phyloP scores from a whole-genome alignment of 2,888 invertebrate genomes.

The Callinectes sapidus region DNA sequence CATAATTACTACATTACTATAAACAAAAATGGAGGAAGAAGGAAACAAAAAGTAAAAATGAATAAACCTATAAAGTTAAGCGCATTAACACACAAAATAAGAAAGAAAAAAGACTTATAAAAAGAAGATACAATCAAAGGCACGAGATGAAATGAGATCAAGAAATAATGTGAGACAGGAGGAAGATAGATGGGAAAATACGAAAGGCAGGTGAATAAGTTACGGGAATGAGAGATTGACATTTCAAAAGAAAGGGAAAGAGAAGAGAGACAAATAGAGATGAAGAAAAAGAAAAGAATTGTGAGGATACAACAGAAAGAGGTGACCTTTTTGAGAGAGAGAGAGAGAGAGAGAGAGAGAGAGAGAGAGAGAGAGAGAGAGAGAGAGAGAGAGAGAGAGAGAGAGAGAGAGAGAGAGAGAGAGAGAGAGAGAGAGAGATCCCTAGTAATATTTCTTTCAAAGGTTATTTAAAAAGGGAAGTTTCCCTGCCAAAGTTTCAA shows the following conservation, averaged over 20 bases:
- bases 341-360: conserved; percentile 38
- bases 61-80: not conserved
- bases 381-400: not conserved
- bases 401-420: no score
- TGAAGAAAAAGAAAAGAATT: not conserved
- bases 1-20: not conserved
- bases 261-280: not conserved
- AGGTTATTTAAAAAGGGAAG: no score
- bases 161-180: not conserved
- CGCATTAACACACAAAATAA: not conserved
- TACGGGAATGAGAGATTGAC: not conserved
- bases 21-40: not conserved
- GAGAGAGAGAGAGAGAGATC: no score
- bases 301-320: not conserved
- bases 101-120: not conserved
- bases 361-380: conserved; percentile 44
- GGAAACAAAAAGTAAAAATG: not conserved
- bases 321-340: not conserved
- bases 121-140: not conserved
- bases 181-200: not conserved
- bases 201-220: not conserved
- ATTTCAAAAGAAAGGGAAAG: not conserved
- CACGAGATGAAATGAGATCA: not conserved
- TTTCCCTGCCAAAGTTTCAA: no score
- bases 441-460: no score